Evolutionary conservation across 2,113 vertebrate species (phyloP).

Genomic region (Clarias magur): DNA sequence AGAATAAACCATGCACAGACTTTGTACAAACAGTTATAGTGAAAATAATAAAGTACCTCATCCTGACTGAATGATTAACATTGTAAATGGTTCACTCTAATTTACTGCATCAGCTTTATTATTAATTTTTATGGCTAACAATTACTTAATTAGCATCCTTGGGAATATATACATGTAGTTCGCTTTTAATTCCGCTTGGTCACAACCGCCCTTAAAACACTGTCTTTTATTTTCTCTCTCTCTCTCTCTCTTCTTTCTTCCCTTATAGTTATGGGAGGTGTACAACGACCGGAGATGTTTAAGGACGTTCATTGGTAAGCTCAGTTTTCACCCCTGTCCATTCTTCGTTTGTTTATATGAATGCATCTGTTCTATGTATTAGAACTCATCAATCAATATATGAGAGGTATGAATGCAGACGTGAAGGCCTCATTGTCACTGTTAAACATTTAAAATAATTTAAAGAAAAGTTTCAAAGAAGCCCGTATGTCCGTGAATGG

Average conservation of each 20-base stretch:
- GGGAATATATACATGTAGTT: not conserved
- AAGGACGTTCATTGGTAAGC: constrained; percentile 93
- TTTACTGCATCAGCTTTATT: not conserved
- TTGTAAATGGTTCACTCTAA: not conserved
- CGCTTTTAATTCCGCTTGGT: not conserved
- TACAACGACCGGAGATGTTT: constrained; percentile 92
- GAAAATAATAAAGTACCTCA: not conserved
- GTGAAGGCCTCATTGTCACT: no score
- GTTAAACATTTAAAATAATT: no score
- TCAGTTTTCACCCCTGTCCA: not conserved
- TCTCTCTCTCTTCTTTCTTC: not conserved
- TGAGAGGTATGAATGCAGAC: no score
- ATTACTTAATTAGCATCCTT: not conserved
- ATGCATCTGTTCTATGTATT: no score
- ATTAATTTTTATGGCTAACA: not conserved
- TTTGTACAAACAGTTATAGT: not conserved
- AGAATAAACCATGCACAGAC: not conserved
- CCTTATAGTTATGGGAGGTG: constrained; percentile 90
- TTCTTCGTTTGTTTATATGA: not conserved
- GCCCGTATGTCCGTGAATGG: no score
- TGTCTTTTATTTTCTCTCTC: not conserved
- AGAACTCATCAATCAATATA: no score
- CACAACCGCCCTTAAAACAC: not conserved
- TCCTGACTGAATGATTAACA: not conserved
- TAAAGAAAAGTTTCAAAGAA: no score